Percentiles rank a stretch among this genome's conserved stretches.
phyloP scores from a whole-genome alignment of 2,113 vertebrate genomes.

The Brachypodius melanocephalos region DNA sequence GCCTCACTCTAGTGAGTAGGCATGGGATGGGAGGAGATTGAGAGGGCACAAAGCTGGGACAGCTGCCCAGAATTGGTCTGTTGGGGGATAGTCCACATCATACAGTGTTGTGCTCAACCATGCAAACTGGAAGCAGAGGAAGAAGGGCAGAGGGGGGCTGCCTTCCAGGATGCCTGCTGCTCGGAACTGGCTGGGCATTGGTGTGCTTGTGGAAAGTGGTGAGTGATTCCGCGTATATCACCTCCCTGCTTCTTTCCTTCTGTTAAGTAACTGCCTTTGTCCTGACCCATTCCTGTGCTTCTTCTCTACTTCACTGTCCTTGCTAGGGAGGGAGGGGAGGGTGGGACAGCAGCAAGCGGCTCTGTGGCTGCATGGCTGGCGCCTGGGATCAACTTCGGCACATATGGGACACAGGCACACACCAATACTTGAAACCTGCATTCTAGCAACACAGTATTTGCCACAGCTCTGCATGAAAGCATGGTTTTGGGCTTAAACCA shows the following conservation, averaged over 20 bases:
- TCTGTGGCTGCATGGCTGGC: neutral
- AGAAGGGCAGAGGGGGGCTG: neutral
- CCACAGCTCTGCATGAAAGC: neutral
- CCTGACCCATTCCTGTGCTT: neutral
- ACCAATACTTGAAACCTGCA: neutral
- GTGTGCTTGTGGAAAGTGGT: neutral
- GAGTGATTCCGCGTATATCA: neutral
- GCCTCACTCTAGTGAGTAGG: neutral
- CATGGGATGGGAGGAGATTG: neutral
- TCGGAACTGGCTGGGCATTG: fast-evolving
- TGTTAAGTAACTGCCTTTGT: neutral
- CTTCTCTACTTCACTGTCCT: neutral
- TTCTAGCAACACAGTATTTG: neutral
- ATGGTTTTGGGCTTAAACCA: neutral
- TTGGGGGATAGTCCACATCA: neutral
- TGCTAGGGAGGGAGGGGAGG: neutral
- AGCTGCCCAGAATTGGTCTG: neutral
- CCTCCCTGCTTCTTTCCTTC: neutral
- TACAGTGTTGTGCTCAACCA: neutral
- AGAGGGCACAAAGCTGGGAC: neutral
- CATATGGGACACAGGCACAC: neutral
- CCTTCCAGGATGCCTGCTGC: neutral
- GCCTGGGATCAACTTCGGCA: fast-evolving
- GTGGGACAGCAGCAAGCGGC: fast-evolving
- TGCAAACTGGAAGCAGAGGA: neutral